Evolutionary conservation across 2,888 invertebrate genomes (phyloP).

Genomic region (Hyposoter dolosus): DNA sequence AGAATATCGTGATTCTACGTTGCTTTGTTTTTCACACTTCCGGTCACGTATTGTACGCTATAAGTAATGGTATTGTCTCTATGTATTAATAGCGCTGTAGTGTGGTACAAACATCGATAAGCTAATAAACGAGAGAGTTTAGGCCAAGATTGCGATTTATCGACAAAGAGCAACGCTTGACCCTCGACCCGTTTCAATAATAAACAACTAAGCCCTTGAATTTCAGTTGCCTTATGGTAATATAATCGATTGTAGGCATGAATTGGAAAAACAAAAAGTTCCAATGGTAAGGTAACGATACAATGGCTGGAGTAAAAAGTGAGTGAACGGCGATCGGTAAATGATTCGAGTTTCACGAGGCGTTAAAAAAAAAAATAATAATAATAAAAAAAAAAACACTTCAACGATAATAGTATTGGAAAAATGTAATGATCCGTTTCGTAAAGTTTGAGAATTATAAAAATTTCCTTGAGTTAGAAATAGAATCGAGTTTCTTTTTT

Average conservation of each 20-base stretch:
- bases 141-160: slow-evolving; percentile 58
- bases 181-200: slow-evolving; percentile 51
- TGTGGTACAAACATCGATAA: slow-evolving; percentile 67
- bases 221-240: slow-evolving; percentile 4
- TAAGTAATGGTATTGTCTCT: slow-evolving; percentile 62
- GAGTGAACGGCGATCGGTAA: neutral
- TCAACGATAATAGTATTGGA: neutral
- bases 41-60: slow-evolving; percentile 33
- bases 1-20: slow-evolving; percentile 49
- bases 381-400: neutral
- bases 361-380: neutral
- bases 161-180: slow-evolving; percentile 53
- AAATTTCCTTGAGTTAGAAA: neutral
- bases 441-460: neutral
- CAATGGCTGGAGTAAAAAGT: slow-evolving; percentile 2
- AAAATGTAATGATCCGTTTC: neutral
- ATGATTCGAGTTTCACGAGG: slow-evolving; percentile 1
- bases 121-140: slow-evolving; percentile 54
- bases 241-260: slow-evolving; percentile 3
- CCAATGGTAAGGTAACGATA: neutral
- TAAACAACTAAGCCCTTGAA: slow-evolving; percentile 18
- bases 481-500: neutral
- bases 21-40: slow-evolving; percentile 27
- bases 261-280: neutral
- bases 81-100: slow-evolving; percentile 59